phyloP scores from a whole-genome alignment of 2,113 vertebrate species.

The Terrapene triunguis region DNA sequence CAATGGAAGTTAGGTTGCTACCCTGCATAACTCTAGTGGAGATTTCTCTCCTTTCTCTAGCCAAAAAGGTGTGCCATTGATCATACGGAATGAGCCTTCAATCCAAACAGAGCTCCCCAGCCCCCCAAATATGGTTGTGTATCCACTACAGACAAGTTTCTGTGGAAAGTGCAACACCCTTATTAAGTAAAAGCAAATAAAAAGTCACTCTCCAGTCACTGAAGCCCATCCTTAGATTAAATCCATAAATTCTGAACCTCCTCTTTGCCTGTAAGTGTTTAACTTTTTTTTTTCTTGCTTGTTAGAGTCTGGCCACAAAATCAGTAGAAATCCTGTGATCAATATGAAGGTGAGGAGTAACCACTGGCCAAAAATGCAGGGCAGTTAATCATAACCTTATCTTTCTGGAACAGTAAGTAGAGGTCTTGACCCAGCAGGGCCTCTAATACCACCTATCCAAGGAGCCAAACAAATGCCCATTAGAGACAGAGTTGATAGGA shows the following conservation, averaged over 20 bases:
- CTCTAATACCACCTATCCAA: not conserved
- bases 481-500: not conserved
- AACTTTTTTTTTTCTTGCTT: too few relatives aligned
- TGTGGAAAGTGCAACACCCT: not conserved
- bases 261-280: not conserved
- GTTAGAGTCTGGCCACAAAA: not conserved
- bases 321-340: not conserved
- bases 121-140: not conserved
- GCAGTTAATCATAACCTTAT: not conserved
- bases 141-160: not conserved
- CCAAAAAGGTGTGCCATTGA: not conserved
- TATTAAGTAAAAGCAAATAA: not conserved
- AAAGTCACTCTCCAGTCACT: not conserved
- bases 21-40: not conserved
- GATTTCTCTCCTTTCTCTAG: not conserved
- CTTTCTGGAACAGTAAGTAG: rapidly evolving
- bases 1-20: not conserved
- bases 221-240: not conserved
- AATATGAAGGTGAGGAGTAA: not conserved
- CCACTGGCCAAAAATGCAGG: not conserved
- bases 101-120: too few relatives aligned
- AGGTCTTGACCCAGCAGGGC: not conserved
- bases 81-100: not conserved
- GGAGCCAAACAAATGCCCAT: not conserved
- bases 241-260: not conserved